Evolutionary conservation across 2,113 vertebrate species (phyloP), one percentile per base, ranked within the genome.

Genomic region (Silurus asotus): DNA sequence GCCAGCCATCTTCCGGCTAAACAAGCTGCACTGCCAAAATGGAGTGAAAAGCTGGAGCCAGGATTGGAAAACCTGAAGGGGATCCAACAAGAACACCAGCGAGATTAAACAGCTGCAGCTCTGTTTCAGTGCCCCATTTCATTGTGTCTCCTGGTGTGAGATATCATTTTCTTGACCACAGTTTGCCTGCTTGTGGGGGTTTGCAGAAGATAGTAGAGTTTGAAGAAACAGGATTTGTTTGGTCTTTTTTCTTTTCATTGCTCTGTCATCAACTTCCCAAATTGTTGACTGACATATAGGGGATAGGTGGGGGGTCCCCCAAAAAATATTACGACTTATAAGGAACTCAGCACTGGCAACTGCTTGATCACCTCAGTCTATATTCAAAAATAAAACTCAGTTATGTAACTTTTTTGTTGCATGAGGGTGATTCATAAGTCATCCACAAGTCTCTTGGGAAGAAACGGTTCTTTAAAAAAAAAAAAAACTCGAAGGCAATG

Each of bases 31-130:
- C 62, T 85, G 86, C 83, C 80, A 70, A 77, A 59, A 58, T 17
- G 51, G 56, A 79, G 83, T 6, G 4, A 37, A 80, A 77, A 58
- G 55, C 75, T 61, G n/a, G 62, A 64, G 53, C 77, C 69, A 81
- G 58, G 7, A 51, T 48, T n/a, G 88, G 20, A 53, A 81, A 89
- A 76, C 82, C 83, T 83, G 28, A 84, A 89, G 86, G 84, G 87
- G 70, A 87, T 49, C 84, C 86, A 61, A 85, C 65, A 49, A 81
- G 78, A 64, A 58, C 81, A 79, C n/a, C 17, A 70, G 78, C 51
- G 28, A 64, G 76, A 10, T 53, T 74, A n/a, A 81, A 77, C 61
- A 62, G 69, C 67, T 74, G 61, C 72, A 49, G 62, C 62, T 20
- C 20, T 61, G 70, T 72, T 78, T 87, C 82, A 65, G 23, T 17